Base-by-base conservation (phyloP, 2,888 invertebrate species). In the Lithophane leautieri region DNA sequence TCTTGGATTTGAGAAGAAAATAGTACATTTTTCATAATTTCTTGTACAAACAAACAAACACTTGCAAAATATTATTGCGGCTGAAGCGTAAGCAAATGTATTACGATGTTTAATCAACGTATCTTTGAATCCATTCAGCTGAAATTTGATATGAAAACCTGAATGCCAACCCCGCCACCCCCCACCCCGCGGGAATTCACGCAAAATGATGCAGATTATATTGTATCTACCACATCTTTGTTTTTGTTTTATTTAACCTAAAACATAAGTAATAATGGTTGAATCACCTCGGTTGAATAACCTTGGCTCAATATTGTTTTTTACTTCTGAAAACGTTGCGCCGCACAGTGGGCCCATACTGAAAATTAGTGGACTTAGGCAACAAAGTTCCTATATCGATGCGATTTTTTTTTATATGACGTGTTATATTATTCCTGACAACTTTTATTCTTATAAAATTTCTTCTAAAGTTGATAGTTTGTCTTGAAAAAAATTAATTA, bases 101-200 rank as follows among this genome's bases (percentile, higher is more conserved):
- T 86, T 88, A 86, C 82, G 79, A 71, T 90, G 89, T 89, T 90
- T 90, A 90, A 92, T 93, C 90, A 91, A 85, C 85, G 91, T 88
- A 90, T 90, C 89, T 91, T 90, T 90, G 89, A 89, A 91, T 89
- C 88, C 91, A 91, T 91, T 91, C 92, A 89, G 86, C 76, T 90
- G 90, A 90, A 90, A 89, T 87, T 88, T 88, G 77, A 88, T 88
- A 84, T 88, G 89, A 84, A 87, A 86, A 74, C 70, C 79, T 72
- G 87, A 84, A 88, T 82, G 76, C 71, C 71, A 56, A 22, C 56
- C 44, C 65, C 50, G 3, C 65, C 50, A 2, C 34, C 34, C 34
- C 34, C 34, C 34, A 34, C 34, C n/a, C 22, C 67, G 58, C 34
- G 84, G 79, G 87, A 71, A 68, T 84, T 54, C 50, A 14, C 40